Percentiles rank a stretch among this genome's conserved stretches.
These are phyloP conservation scores for Erithacus rubecula DNA, from an alignment of 2,797 vertebrate species.

Conservation along the genomic window DNA sequence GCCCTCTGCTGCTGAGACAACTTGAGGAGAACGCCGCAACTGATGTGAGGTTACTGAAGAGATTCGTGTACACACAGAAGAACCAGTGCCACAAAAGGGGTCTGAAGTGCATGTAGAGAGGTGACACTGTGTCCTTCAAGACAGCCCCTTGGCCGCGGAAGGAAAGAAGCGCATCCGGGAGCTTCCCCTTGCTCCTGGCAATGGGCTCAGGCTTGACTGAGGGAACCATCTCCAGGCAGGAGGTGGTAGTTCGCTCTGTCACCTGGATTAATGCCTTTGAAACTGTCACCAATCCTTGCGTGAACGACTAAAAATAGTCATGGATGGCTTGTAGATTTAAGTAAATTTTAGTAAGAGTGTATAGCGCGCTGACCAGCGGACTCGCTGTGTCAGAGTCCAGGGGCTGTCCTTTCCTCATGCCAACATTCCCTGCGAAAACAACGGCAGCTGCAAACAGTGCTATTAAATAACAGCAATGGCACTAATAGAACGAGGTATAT, in stretches of 20 bases:
- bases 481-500: rapidly evolving
- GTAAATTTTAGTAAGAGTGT: rapidly evolving
- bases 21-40: background rate
- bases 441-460: rapidly evolving
- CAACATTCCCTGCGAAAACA: rapidly evolving
- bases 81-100: background rate
- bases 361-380: background rate
- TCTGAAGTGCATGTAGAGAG: rapidly evolving
- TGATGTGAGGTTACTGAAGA: background rate
- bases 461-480: rapidly evolving
- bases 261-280: background rate
- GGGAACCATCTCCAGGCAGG: background rate
- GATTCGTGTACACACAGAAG: rapidly evolving
- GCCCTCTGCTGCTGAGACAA: background rate
- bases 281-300: background rate
- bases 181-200: background rate
- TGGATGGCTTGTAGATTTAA: rapidly evolving
- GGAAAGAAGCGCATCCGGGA: rapidly evolving
- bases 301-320: background rate
- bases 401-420: background rate
- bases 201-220: rapidly evolving
- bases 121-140: background rate
- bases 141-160: background rate
- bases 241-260: background rate
- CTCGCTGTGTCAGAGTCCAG: rapidly evolving